phyloP scores from a whole-genome alignment of 2,113 vertebrate species.

The Petroica traversi region DNA sequence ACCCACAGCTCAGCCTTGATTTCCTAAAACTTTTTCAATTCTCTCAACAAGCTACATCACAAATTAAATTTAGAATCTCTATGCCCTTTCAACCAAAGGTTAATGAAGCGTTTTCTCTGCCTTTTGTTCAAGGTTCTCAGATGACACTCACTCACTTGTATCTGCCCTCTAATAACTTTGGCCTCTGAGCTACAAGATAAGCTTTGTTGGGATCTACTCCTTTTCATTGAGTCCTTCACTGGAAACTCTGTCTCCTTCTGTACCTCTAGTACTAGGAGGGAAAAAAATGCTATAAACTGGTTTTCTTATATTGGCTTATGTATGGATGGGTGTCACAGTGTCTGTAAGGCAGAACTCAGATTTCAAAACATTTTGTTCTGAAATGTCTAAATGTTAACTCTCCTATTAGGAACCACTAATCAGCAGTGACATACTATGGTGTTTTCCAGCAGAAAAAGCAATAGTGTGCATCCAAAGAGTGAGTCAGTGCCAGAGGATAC shows the following conservation, averaged over 20 bases:
- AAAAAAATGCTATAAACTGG: background rate
- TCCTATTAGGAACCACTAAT: background rate
- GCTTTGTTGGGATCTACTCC: background rate
- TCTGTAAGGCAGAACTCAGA: background rate
- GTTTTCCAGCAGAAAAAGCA: background rate
- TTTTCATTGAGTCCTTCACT: background rate
- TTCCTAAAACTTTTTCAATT: background rate
- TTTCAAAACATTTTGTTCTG: background rate
- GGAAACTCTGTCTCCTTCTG: background rate
- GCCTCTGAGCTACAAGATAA: background rate
- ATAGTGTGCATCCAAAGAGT: background rate
- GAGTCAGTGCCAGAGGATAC: background rate
- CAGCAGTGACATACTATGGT: background rate
- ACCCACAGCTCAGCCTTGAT: background rate
- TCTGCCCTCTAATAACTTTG: background rate
- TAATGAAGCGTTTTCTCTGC: background rate
- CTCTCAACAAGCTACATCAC: background rate
- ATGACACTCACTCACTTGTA: background rate
- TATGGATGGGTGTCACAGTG: background rate
- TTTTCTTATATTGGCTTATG: background rate
- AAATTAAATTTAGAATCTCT: background rate
- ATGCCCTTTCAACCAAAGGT: background rate
- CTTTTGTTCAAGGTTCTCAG: background rate
- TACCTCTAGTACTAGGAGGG: too few species aligned
- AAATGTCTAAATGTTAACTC: background rate